A percentile compares a stretch with the other conserved stretches of the same genome.
Conservation (phyloP, 2,888 invertebrate species). For the Actias luna region DNA sequence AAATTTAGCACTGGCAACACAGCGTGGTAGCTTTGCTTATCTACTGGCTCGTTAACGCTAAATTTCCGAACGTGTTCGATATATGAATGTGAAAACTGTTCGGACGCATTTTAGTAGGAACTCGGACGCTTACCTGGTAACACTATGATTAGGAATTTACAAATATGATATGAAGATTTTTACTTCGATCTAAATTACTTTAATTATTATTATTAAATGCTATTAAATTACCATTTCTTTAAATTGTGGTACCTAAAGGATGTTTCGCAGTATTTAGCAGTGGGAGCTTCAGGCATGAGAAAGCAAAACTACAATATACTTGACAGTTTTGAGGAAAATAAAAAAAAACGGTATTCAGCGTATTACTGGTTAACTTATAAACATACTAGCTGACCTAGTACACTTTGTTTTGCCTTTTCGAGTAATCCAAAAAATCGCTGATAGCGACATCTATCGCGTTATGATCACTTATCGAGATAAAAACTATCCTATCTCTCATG, state of each 20-base stretch:
- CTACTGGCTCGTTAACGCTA: constrained; percentile 56
- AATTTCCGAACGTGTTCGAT: constrained; percentile 43
- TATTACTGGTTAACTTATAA: too few relatives aligned
- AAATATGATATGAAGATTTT: constrained; percentile 24
- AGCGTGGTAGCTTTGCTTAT: constrained; percentile 55
- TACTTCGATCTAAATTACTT: constrained; percentile 25
- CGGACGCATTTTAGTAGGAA: constrained; percentile 45
- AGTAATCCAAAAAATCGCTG: too few relatives aligned
- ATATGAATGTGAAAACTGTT: constrained; percentile 1
- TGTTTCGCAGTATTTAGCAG: not conserved
- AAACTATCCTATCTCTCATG: too few relatives aligned
- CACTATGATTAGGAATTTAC: constrained; percentile 23
- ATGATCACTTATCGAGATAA: too few relatives aligned
- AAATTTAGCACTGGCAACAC: constrained; percentile 60
- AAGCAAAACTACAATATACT: too few relatives aligned
- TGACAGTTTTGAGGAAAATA: too few relatives aligned
- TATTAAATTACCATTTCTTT: constrained; percentile 22
- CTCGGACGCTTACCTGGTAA: constrained; percentile 33
- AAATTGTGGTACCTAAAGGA: constrained; percentile 11
- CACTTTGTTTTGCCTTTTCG: too few relatives aligned
- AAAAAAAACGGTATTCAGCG: too few relatives aligned
- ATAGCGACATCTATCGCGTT: too few relatives aligned
- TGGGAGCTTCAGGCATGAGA: too few relatives aligned
- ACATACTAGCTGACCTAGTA: too few relatives aligned
- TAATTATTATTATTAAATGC: constrained; percentile 40